Evolutionary conservation across 2,113 vertebrate genomes (phyloP).

Genomic region (Epinephelus lanceolatus): DNA sequence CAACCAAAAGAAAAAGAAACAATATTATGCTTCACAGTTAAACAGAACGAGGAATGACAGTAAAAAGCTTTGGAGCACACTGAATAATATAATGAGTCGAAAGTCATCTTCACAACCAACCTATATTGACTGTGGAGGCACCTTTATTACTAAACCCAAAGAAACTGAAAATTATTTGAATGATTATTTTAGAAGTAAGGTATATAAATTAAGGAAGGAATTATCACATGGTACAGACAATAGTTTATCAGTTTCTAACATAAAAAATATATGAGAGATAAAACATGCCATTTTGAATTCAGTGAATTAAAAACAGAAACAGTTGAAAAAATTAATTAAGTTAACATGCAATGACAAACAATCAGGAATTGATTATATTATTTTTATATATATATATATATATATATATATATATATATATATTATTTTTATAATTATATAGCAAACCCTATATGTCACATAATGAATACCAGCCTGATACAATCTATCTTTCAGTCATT

Average conservation of each 20-base stretch:
- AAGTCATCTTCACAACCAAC: neutral
- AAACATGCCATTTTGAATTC: neutral
- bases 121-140: neutral
- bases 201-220: neutral
- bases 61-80: too few species aligned
- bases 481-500: neutral
- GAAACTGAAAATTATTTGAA: neutral
- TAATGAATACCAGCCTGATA: neutral
- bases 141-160: neutral
- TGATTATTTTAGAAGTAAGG: neutral
- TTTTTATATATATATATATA: too few species aligned
- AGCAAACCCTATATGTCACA: neutral
- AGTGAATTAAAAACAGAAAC: neutral
- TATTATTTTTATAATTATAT: too few species aligned
- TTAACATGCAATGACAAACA: neutral
- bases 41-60: too few species aligned
- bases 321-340: neutral
- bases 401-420: too few species aligned
- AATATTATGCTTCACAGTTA: too few species aligned
- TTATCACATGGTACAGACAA: too few species aligned
- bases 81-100: too few species aligned
- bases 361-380: neutral
- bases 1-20: too few species aligned
- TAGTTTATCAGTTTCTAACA: too few species aligned
- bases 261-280: too few species aligned